A percentile compares a stretch with the other conserved stretches of the same genome.
phyloP scores from a whole-genome alignment of 2,888 invertebrate genomes.

The Trissolcus japonicus region DNA sequence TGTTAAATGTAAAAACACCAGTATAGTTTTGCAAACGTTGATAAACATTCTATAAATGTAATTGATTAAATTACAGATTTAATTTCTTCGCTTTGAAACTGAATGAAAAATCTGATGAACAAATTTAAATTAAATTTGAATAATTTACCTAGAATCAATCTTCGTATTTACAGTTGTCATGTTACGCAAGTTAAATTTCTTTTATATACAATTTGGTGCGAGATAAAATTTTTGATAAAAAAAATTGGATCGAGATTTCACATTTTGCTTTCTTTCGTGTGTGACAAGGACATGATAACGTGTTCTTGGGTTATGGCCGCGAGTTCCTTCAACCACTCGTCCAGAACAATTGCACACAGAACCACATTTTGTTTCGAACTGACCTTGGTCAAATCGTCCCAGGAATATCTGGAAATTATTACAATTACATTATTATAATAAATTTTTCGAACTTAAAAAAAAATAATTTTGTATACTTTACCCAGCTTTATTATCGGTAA shows the following conservation, averaged over 20 bases:
- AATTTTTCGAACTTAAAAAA: too few species aligned
- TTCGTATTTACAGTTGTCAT: slow-evolving; percentile 21
- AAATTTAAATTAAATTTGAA: slow-evolving; percentile 22
- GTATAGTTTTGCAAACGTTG: slow-evolving; percentile 12
- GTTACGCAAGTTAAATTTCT: slow-evolving; percentile 34
- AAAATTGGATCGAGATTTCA: slow-evolving; percentile 18
- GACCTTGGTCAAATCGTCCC: slow-evolving; percentile 70
- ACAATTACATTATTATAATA: neutral
- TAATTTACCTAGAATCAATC: slow-evolving; percentile 16
- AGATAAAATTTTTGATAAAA: slow-evolving; percentile 28
- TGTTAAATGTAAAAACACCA: slow-evolving; percentile 18
- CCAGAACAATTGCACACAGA: slow-evolving; percentile 90
- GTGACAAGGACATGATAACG: slow-evolving; percentile 81
- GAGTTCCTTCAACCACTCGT: slow-evolving; percentile 97
- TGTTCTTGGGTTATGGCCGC: slow-evolving; percentile 97
- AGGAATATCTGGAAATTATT: slow-evolving; percentile 63
- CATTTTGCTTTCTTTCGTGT: slow-evolving; percentile 36
- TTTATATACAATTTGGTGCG: slow-evolving; percentile 33
- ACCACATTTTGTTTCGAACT: slow-evolving; percentile 81
- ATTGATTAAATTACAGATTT: neutral
- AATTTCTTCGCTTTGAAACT: neutral
- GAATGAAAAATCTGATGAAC: neutral
- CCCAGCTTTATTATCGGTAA: slow-evolving; percentile 59
- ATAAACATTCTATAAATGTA: slow-evolving; percentile 13
- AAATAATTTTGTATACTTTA: slow-evolving; percentile 10